Evolutionary conservation across 2,113 vertebrate genomes (phyloP), one percentile per base, ranked within the genome.

Genomic region (Herpetotheres cachinnans): DNA sequence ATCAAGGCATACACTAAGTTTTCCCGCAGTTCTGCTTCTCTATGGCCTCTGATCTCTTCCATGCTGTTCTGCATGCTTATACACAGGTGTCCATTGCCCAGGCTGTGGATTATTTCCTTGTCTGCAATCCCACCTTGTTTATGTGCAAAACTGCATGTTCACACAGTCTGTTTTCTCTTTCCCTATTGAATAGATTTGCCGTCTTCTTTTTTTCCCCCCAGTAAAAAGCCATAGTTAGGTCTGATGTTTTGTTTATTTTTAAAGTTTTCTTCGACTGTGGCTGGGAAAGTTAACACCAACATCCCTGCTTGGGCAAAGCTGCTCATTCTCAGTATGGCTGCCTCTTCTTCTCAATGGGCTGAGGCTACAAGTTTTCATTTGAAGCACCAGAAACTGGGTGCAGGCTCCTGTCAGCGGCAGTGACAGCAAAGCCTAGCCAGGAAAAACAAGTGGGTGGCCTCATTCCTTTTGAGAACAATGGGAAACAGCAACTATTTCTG

Each of bases 381-480:
- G 85, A 89, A 93, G 73, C 59, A 40, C 20, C 52, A 76, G 69
- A 46, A 85, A 49, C 44, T 54, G 52, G 16, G 34, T 61, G 26
- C 85, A 91, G 66, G 54, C 58, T 92, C 29, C 17, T 79, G 40
- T 90, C 32, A 13, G 70, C 5, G 1, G 61, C 65, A 79, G 49
- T 44, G 62, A 58, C 3, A 2, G 72, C 72, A 74, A 70, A 91
- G 50, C 80, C 63, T 49, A 65, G 67, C 76, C 46, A n/a, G 81
- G 59, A 84, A 84, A 87, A 95, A 36, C 34, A 79, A 94, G 73
- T 82, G 89, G 81, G 84, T 93, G 89, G 84, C 81, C 93, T 93
- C 93, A 85, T 95, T 96, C 87, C 52, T 76, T 91, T 82, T 63
- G 89, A 90, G 81, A 96, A 90, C 86, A 91, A 79, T 91, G 47